Evolutionary conservation across 2,888 invertebrate genomes (phyloP), one percentile per base, ranked within the genome.

Genomic region (Mesochorus sp.): DNA sequence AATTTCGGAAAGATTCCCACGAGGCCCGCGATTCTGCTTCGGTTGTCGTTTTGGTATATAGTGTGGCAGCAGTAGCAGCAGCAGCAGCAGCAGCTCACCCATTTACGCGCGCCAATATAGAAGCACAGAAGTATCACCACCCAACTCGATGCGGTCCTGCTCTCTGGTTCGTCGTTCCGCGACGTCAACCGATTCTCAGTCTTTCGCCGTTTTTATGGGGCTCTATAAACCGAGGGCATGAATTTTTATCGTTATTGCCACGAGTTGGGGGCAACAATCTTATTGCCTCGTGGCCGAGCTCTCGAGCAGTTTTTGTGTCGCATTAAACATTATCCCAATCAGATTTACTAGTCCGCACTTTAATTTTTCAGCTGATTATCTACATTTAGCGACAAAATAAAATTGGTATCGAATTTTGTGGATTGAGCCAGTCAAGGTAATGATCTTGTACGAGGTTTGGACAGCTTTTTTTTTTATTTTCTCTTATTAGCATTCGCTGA

Each of bases 161-260:
- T 26, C n/a, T n/a, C 47, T 21, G 42, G 59, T 55, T 26, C 28
- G 37, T 59, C 44, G 62, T 28, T 67, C 17, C 6, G 71, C 34
- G 37, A 76, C 49, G 62, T 31, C 64, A 47, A 47, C 55, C 67
- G 68, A 62, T 76, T 76, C 79, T 76, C 81, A 82, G 79, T 71
- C 80, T 80, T 82, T 71, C 79, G 80, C 1, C 81, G 74, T 81
- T 87, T 76, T 87, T 87, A 87, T 83, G 81, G 80, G 71, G 79
- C 77, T 83, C 84, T 10, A 81, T 87, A 87, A 87, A 86, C 73
- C 82, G 83, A 55, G 79, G 82, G 77, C 82, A 81, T 87, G 82
- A 85, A 85, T 86, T 86, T 86, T 86, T 86, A 86, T 84, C 85
- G 83, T 85, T 85, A 84, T 82, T 83, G 76, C 81, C 72, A 78